Percentiles rank a stretch among this genome's conserved stretches.
phyloP scores from a whole-genome alignment of 2,797 vertebrate genomes.

The Pitangus sulphuratus region DNA sequence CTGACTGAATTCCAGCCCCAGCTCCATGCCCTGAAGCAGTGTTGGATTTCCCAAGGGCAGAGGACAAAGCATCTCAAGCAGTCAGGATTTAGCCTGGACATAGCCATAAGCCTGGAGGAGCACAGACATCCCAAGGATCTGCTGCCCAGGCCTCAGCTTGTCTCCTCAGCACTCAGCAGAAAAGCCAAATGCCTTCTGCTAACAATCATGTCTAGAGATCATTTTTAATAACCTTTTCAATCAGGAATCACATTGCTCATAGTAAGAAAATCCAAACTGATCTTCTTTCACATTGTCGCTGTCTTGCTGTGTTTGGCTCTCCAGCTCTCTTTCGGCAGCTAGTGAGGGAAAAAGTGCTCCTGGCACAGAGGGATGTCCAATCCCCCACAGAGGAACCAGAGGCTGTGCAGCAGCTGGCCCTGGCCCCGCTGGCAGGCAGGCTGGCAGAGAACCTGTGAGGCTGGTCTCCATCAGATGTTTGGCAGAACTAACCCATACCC shows the following conservation, averaged over 20 bases:
- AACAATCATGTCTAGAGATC: neutral
- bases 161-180: accelerated
- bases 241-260: accelerated
- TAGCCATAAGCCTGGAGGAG: neutral
- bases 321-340: accelerated
- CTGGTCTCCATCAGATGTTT: neutral
- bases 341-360: accelerated
- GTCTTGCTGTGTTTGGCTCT: neutral
- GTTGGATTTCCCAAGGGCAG: neutral
- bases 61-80: neutral
- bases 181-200: neutral
- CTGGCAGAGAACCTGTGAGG: neutral
- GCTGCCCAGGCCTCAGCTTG: accelerated
- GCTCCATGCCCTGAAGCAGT: neutral
- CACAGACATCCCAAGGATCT: accelerated
- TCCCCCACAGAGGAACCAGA: neutral
- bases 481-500: neutral
- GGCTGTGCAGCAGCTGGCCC: neutral
- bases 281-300: accelerated
- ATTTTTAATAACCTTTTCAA: neutral
- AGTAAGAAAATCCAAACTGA: neutral
- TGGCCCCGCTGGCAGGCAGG: accelerated
- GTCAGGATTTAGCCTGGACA: neutral
- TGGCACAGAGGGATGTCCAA: neutral
- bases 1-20: accelerated